Evolutionary conservation across 1,140 invertebrate genomes (phyloP).

Genomic region (Pygmarrhopalites habei): DNA sequence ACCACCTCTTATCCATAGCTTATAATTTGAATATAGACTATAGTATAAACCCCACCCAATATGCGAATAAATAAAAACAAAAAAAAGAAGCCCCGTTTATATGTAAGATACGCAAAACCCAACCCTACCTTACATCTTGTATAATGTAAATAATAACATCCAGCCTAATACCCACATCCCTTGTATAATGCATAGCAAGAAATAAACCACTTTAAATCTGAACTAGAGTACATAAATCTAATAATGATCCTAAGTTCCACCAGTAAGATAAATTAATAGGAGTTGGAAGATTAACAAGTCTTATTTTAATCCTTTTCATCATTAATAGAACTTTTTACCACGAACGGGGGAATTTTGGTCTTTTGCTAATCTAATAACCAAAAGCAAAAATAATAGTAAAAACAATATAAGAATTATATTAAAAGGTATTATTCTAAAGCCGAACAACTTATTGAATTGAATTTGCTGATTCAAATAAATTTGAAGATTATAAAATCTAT

Average conservation of each 20-base stretch:
- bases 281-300: constrained; percentile 37
- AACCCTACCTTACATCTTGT: constrained; percentile 44
- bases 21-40: constrained; percentile 42
- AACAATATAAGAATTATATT: constrained; percentile 25
- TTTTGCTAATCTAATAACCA: constrained; percentile 28
- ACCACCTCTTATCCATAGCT: constrained; percentile 51
- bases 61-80: constrained; percentile 44
- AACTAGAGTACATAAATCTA: constrained; percentile 39
- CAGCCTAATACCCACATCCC: constrained; percentile 52
- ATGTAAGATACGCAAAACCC: constrained; percentile 52
- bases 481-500: too few species aligned
- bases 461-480: background rate
- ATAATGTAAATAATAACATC: constrained; percentile 46
- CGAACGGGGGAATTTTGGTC: constrained; percentile 22
- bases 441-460: background rate
- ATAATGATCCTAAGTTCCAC: constrained; percentile 40
- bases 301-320: constrained; percentile 37
- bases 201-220: constrained; percentile 41
- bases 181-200: constrained; percentile 42
- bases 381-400: constrained; percentile 31
- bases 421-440: background rate
- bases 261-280: constrained; percentile 39
- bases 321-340: constrained; percentile 40
- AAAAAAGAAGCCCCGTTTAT: constrained; percentile 46
- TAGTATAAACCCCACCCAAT: constrained; percentile 42